These are phyloP conservation scores for Zygaena filipendulae DNA, from an alignment of 2,888 invertebrate genomes.

Conservation along the genomic window DNA sequence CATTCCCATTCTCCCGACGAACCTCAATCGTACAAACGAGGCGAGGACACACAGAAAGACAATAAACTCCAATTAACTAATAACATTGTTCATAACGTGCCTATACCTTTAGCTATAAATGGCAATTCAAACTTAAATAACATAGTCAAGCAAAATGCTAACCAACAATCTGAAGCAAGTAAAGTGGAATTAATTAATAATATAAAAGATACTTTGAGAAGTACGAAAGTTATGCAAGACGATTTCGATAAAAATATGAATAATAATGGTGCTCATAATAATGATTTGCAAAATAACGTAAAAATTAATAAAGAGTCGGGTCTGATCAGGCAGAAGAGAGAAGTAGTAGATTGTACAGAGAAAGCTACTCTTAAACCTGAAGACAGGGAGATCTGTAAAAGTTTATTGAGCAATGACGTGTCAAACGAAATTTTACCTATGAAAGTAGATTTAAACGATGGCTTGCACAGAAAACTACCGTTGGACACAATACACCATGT, in stretches of 20 bases:
- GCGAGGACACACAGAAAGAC: conserved; percentile 33
- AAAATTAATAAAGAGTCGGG: conserved; percentile 5
- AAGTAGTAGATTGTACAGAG: conserved; percentile 41
- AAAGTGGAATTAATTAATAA: conserved; percentile 2
- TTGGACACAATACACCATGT: conserved; percentile 33
- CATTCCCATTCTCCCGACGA: conserved; percentile 46
- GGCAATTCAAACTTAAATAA: conserved; percentile 17
- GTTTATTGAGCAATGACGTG: conserved; percentile 18
- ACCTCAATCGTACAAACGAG: conserved; percentile 47
- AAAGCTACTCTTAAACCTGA: conserved; percentile 28
- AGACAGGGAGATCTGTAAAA: conserved; percentile 39
- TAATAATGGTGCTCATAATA: conserved; percentile 14
- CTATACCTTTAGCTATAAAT: conserved; percentile 33
- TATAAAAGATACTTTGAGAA: conserved; percentile 7
- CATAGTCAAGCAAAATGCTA: conserved; percentile 5
- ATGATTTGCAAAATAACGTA: conserved; percentile 11
- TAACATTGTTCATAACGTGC: conserved; percentile 27
- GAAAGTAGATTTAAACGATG: conserved; percentile 31
- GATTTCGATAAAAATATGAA: conserved; percentile 18
- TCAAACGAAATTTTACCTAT: conserved; percentile 25
- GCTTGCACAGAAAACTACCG: conserved; percentile 29
- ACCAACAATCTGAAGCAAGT: conserved; percentile 2
- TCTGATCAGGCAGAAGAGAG: conserved; percentile 34
- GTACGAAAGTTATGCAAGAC: conserved; percentile 13
- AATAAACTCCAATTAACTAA: too few species aligned